Evolutionary conservation across 53 echinoderm and acorn worm genomes (phyloP).

Genomic region (Arbacia lixula): DNA sequence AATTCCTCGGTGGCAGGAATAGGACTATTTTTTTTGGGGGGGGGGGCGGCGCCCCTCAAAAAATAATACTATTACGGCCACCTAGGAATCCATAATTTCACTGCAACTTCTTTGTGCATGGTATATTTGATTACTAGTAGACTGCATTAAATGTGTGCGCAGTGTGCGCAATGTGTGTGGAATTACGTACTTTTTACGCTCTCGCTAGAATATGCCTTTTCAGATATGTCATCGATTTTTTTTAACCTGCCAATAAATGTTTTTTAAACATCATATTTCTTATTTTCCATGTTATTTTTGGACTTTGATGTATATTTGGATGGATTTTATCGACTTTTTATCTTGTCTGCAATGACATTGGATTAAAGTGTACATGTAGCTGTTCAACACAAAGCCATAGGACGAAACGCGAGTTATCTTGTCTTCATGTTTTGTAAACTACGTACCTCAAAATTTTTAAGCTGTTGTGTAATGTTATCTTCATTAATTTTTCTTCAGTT

Average conservation of each 20-base stretch:
- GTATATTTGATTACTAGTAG: too few relatives aligned
- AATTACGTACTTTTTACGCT: not conserved
- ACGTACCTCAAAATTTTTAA: not conserved
- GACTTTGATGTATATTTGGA: not conserved
- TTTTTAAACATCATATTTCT: slow-evolving; percentile 7
- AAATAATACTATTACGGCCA: too few relatives aligned
- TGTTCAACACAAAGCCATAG: not conserved
- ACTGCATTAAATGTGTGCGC: too few relatives aligned
- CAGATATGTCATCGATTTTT: slow-evolving; percentile 10
- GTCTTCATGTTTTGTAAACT: slow-evolving; percentile 5
- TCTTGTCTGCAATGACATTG: slow-evolving; percentile 16
- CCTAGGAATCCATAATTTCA: too few relatives aligned
- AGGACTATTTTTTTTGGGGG: too few relatives aligned
- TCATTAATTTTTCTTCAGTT: not conserved
- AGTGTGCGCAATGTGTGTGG: not conserved
- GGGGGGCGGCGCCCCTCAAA: too few relatives aligned
- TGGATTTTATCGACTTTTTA: not conserved
- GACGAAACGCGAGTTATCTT: not conserved
- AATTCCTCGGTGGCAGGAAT: too few relatives aligned
- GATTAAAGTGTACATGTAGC: slow-evolving; percentile 11
- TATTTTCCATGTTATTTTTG: slow-evolving; percentile 1
- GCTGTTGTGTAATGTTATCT: not conserved
- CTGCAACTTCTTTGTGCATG: too few relatives aligned
- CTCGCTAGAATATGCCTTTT: slow-evolving; percentile 12
- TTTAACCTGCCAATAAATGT: slow-evolving; percentile 2